These are phyloP conservation scores for Nipponacmea schrenckii DNA, from an alignment of 2,888 invertebrate genomes.

Conservation along the genomic window DNA sequence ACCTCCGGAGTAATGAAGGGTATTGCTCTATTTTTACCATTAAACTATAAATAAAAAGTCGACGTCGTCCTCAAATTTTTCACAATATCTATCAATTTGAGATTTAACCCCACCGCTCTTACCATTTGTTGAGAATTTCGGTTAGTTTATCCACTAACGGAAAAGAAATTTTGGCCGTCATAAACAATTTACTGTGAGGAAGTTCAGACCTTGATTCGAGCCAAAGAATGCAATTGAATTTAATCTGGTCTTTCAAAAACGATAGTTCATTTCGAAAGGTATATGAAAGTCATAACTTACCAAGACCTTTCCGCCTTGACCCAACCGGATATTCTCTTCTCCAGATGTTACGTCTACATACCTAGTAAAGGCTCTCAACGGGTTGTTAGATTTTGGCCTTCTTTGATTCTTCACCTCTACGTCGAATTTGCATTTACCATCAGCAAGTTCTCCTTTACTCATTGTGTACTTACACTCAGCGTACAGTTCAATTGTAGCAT, in stretches of 20 bases:
- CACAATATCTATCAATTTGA: too few species aligned
- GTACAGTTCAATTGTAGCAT: conserved; percentile 20
- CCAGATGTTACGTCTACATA: conserved; percentile 15
- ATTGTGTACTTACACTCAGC: conserved; percentile 31
- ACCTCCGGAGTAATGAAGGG: conserved; percentile 13
- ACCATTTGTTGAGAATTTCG: too few species aligned
- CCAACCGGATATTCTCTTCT: conserved; percentile 11
- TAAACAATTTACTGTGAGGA: too few species aligned
- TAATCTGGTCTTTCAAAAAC: too few species aligned
- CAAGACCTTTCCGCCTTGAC: conserved; percentile 16
- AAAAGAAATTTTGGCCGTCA: too few species aligned
- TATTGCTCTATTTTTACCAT: conserved; percentile 12
- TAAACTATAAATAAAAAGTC: conserved; percentile 5
- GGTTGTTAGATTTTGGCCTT: conserved; percentile 13
- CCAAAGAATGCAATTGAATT: too few species aligned
- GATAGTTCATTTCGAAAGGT: too few species aligned
- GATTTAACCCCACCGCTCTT: too few species aligned
- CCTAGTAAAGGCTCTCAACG: conserved; percentile 19
- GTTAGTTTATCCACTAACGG: too few species aligned
- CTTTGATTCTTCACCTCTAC: conserved; percentile 30
- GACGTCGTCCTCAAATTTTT: too few species aligned
- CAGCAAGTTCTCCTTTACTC: conserved; percentile 13
- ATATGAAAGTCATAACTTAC: conserved; percentile 4
- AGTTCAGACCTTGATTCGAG: too few species aligned
- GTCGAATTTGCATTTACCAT: conserved; percentile 16